These are phyloP conservation scores for Loris lydekkerianus DNA, from an alignment of 2,797 vertebrate species.

Conservation along the genomic window DNA sequence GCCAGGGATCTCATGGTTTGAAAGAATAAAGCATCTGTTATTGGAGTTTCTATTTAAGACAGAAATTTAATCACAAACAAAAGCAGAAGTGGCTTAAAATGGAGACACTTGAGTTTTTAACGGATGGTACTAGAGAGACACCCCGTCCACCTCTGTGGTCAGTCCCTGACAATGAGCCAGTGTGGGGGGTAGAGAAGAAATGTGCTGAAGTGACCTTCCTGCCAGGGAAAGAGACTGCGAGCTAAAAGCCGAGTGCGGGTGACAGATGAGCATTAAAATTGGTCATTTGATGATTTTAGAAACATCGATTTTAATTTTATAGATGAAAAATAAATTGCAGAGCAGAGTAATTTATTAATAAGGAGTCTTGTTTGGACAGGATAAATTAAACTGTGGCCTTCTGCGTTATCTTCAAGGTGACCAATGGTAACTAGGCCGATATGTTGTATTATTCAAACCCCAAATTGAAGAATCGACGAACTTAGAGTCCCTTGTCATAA, in stretches of 20 bases:
- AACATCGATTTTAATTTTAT: background rate
- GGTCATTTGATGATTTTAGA: background rate
- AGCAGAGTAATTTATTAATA: background rate
- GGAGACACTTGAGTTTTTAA: background rate
- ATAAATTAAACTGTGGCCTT: background rate
- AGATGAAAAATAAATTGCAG: background rate
- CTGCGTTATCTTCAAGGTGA: background rate
- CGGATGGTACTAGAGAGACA: background rate
- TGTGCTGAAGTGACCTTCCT: rapidly evolving
- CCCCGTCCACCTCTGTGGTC: rapidly evolving
- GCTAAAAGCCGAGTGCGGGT: rapidly evolving
- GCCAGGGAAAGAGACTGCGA: background rate
- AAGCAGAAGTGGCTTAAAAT: background rate
- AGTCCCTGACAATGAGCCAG: rapidly evolving
- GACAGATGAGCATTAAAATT: background rate
- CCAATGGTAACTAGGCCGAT: background rate
- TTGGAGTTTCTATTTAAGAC: background rate
- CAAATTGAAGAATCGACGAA: background rate
- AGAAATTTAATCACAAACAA: background rate
- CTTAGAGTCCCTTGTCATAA: background rate
- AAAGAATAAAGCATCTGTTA: background rate
- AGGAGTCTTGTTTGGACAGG: background rate
- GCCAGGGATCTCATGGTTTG: background rate
- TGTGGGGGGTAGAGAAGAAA: rapidly evolving
- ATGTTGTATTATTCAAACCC: background rate